Percentiles rank a stretch among this genome's conserved stretches.
Evolutionary conservation across 2,113 vertebrate species (phyloP).

Genomic region (Cynocephalus volans): DNA sequence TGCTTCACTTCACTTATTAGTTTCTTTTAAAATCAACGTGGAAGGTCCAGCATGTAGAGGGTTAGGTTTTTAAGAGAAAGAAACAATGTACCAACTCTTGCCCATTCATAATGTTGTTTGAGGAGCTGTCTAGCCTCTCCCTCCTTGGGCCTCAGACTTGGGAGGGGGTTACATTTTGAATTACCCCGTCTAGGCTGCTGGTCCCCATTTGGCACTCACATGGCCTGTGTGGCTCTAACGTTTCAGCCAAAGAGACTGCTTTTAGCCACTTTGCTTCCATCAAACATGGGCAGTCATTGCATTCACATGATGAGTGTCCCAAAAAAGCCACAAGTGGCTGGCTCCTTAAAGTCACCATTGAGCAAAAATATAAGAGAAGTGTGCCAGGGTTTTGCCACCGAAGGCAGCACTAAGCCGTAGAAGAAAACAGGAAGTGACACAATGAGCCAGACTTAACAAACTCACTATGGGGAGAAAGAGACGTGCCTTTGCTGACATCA

Average conservation of each 20-base stretch:
- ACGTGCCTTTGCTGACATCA: background rate
- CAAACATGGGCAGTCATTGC: background rate
- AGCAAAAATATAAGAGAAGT: background rate
- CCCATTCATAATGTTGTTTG: background rate
- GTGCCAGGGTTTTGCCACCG: background rate
- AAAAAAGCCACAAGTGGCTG: background rate
- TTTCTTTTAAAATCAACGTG: constrained; percentile 34
- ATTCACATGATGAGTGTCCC: constrained; percentile 3
- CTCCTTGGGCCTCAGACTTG: background rate
- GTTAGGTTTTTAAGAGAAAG: background rate
- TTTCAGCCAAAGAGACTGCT: constrained; percentile 6
- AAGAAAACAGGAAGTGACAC: background rate
- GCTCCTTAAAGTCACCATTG: background rate
- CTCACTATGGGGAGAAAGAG: background rate
- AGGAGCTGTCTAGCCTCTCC: background rate
- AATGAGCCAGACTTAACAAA: background rate
- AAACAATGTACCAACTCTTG: background rate
- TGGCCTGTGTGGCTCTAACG: background rate
- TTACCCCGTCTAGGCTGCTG: background rate
- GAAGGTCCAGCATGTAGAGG: background rate
- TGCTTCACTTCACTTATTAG: background rate
- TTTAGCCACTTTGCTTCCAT: background rate
- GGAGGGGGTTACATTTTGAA: background rate
- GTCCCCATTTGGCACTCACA: background rate
- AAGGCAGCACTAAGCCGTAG: background rate